Base-by-base conservation (phyloP, 2,113 vertebrate genomes). In the Mastomys natalensis region DNA sequence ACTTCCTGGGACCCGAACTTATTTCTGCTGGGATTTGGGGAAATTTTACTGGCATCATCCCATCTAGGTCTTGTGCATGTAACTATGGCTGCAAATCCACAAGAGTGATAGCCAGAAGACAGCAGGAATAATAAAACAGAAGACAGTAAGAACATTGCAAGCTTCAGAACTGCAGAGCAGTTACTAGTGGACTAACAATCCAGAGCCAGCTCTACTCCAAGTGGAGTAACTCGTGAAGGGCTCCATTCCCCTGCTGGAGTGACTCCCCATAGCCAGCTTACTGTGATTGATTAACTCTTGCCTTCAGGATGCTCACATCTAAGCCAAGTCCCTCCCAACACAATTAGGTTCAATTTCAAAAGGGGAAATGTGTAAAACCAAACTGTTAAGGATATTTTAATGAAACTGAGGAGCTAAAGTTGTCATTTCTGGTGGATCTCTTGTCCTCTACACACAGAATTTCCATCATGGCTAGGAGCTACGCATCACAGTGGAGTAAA, bases 341-440 rank as follows among this genome's bases (percentile, higher is more conserved):
- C 64, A 87, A 94, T 92, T 68, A n/a, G 51, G 93, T 93, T 74
- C 4, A 68, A 90, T 74, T 90, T 92, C 87, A 90, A 74, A 94
- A 78, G 40, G 12, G 4, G 37, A 81, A 78, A 70, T 77, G 64
- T 55, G 94, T n/a, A 87, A 85, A 95, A 82, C 21, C 55, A 64
- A 95, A 48, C 1, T 15, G 40, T 81, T 60, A 53, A 2, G 81
- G 58, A 78, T 17, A 6, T 58, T 76, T 72, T 43, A 45, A 92
- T 76, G 53, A 91, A 76, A 95, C 89, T n/a, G 77, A 48, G 45
- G n/a, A 43, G 13, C 68, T 7, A 62, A 85, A 90, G 15, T 40
- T 66, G 17, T 81, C 19, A 74, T 95, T 89, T 82, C 81, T 15
- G 86, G 70, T 72, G 80, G 51, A 0, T 53, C 66, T 64, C 40